These are phyloP conservation scores for Campaea margaritaria DNA, from an alignment of 2,888 invertebrate genomes.

Conservation along the genomic window DNA sequence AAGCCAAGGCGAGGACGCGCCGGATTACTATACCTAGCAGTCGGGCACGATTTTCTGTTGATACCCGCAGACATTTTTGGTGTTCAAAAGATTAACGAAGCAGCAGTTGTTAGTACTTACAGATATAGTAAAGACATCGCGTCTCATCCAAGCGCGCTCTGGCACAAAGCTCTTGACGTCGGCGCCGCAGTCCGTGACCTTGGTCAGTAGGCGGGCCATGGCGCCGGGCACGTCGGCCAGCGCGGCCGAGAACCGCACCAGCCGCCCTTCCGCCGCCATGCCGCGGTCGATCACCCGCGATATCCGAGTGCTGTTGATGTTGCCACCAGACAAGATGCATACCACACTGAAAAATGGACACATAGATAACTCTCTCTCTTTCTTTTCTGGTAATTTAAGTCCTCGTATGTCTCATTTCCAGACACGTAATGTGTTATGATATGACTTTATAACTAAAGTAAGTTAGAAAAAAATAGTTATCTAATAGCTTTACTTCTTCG, in stretches of 20 bases:
- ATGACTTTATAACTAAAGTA: no score
- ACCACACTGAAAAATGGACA: constrained; percentile 93
- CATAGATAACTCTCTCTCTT: no score
- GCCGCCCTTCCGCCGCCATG: constrained; percentile 93
- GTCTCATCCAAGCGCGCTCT: constrained; percentile 94
- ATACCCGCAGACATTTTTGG: no score
- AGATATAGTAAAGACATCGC: constrained; percentile 88
- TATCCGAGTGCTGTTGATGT: constrained; percentile 96
- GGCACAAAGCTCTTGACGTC: constrained; percentile 96
- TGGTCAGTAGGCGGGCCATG: constrained; percentile 90
- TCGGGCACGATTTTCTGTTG: no score
- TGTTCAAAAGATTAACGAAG: no score
- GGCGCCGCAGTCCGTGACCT: constrained; percentile 89
- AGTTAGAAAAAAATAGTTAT: constrained; percentile 1
- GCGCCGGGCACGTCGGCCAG: constrained; percentile 95
- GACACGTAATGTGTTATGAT: no score
- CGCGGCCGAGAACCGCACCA: constrained; percentile 85
- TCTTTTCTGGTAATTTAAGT: no score
- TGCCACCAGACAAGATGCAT: constrained; percentile 93
- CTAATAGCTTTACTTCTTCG: constrained; percentile 86
- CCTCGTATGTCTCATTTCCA: no score
- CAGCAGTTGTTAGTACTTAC: no score
- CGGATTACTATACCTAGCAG: no score
- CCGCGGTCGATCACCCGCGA: constrained; percentile 95
- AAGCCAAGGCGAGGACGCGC: no score